phyloP scores from a whole-genome alignment of 1,140 invertebrate species.

The Macrobrachium nipponense region DNA sequence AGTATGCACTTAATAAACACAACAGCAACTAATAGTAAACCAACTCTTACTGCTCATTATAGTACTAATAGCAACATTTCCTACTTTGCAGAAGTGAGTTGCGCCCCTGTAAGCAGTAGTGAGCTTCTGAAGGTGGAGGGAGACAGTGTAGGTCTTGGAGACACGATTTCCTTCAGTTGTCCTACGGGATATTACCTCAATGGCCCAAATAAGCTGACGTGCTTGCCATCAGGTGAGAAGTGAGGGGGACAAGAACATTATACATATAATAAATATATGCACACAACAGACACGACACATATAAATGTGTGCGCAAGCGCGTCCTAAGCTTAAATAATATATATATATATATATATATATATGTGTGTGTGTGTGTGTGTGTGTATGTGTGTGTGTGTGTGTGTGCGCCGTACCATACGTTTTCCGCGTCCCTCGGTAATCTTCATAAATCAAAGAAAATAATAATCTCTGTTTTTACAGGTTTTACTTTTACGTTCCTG shows the following conservation, averaged over 20 bases:
- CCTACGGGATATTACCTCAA: conserved; percentile 29
- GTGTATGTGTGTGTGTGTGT: not conserved
- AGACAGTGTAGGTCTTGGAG: conserved; percentile 34
- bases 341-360: conserved; percentile 11
- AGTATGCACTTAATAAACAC: too few relatives aligned
- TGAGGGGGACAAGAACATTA: too few relatives aligned
- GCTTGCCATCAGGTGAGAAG: conserved; percentile 37
- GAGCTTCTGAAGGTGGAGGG: conserved; percentile 35
- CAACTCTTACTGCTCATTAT: too few relatives aligned
- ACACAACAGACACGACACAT: too few relatives aligned
- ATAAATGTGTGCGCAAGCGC: too few relatives aligned
- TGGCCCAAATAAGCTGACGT: conserved; percentile 24
- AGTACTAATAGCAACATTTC: not conserved
- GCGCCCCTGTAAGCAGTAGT: conserved; percentile 32
- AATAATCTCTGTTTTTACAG: too few relatives aligned
- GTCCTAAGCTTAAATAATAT: too few relatives aligned
- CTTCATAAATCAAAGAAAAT: too few relatives aligned
- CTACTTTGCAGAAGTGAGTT: conserved; percentile 26
- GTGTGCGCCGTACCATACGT: too few relatives aligned
- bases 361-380: not conserved
- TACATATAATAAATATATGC: not conserved
- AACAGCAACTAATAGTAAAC: not conserved
- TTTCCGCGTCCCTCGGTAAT: too few relatives aligned
- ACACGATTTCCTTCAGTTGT: conserved; percentile 41
- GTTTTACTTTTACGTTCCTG: too few relatives aligned